phyloP scores from a whole-genome alignment of 1,140 invertebrate species.

The Trypoxylus dichotomus region DNA sequence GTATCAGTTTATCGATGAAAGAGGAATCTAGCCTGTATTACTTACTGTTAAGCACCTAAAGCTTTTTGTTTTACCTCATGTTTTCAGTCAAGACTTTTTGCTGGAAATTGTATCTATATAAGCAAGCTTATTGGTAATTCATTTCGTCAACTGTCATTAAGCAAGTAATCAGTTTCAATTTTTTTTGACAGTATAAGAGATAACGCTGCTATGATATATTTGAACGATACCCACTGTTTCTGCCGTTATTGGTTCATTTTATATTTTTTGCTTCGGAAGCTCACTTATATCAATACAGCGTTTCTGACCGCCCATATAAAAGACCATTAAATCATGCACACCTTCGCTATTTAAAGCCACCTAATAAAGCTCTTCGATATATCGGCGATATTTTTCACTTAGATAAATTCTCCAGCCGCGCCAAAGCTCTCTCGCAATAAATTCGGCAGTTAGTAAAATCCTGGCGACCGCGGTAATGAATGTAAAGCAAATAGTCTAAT shows the following conservation, averaged over 20 bases:
- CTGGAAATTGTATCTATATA: no score
- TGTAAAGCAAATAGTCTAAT: conserved; percentile 42
- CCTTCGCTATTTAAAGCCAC: conserved; percentile 7
- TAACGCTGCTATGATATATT: neutral
- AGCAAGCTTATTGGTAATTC: no score
- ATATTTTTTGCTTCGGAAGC: neutral
- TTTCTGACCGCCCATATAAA: neutral
- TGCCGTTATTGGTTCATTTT: neutral
- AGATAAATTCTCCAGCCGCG: conserved; percentile 45
- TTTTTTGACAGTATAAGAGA: no score
- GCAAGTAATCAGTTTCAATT: no score
- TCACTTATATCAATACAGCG: neutral
- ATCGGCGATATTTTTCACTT: conserved; percentile 43
- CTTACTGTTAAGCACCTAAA: no score
- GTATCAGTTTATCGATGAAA: no score
- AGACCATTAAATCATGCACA: conserved; percentile 12
- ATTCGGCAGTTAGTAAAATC: conserved; percentile 50
- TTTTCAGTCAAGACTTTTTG: no score
- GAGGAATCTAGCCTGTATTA: no score
- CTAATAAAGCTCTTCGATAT: conserved; percentile 22
- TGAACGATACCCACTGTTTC: neutral
- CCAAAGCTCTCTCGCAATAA: conserved; percentile 42
- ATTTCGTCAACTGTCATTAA: no score
- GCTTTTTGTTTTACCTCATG: no score
- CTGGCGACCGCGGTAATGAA: conserved; percentile 39